Percentiles rank a stretch among this genome's conserved stretches.
These are phyloP conservation scores for Hemithea aestivaria DNA, from an alignment of 2,888 invertebrate species.

Conservation along the genomic window DNA sequence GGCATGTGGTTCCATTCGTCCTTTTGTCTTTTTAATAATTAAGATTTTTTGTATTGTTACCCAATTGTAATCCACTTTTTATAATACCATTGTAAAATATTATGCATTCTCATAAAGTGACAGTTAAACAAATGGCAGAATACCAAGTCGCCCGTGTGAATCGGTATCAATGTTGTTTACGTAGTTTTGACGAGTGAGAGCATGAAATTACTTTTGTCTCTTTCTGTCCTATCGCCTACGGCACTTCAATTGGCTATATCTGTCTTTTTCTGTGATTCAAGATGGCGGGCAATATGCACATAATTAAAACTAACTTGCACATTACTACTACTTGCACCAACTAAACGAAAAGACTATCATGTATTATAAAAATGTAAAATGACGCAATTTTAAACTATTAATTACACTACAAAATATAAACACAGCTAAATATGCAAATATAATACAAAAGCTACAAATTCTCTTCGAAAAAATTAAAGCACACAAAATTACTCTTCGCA, in stretches of 20 bases:
- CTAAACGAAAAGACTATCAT: too few relatives aligned
- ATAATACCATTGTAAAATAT: conserved; percentile 30
- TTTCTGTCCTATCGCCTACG: conserved; percentile 30
- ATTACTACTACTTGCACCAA: too few relatives aligned
- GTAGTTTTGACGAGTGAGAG: conserved; percentile 57
- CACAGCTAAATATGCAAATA: conserved; percentile 1
- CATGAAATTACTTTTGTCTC: conserved; percentile 67
- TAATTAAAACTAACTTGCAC: too few relatives aligned
- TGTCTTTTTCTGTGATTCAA: conserved; percentile 2
- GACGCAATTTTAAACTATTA: too few relatives aligned
- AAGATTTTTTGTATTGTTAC: too few relatives aligned
- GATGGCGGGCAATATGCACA: conserved; percentile 3
- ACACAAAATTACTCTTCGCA: conserved; percentile 23
- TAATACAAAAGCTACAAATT: too few relatives aligned
- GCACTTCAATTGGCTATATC: conserved; percentile 24
- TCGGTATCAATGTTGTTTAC: conserved; percentile 57
- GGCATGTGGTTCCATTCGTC: too few relatives aligned
- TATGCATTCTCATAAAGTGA: conserved; percentile 61
- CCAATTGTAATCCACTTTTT: conserved; percentile 3
- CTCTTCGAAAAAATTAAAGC: conserved; percentile 2
- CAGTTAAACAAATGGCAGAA: conserved; percentile 32
- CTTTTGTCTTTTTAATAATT: too few relatives aligned
- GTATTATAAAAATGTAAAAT: too few relatives aligned
- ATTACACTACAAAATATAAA: too few relatives aligned
- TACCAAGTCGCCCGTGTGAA: conserved; percentile 71